phyloP scores from a whole-genome alignment of 2,797 vertebrate genomes.

The Cottoperca gobio region DNA sequence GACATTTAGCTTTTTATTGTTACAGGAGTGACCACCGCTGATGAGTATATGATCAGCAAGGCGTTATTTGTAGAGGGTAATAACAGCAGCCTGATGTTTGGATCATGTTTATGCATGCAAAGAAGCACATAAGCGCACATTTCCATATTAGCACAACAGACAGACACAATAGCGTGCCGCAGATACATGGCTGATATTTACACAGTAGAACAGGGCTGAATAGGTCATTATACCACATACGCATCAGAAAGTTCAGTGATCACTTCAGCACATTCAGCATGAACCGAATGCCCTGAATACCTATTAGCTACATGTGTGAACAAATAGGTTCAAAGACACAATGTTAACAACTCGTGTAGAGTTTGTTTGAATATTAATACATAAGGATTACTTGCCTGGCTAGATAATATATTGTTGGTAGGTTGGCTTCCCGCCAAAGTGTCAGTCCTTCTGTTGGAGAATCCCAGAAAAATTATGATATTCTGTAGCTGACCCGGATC shows the following conservation, averaged over 20 bases:
- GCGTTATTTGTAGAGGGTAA: conserved; percentile 63
- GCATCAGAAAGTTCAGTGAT: conserved; percentile 79
- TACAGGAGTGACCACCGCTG: conserved; percentile 30
- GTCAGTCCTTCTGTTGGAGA: neutral
- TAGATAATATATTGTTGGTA: neutral
- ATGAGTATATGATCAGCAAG: conserved; percentile 48
- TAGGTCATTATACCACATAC: conserved; percentile 76
- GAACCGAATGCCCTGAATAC: conserved; percentile 55
- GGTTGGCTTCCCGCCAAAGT: neutral
- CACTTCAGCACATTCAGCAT: conserved; percentile 62
- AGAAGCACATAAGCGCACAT: conserved; percentile 69
- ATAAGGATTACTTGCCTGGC: neutral
- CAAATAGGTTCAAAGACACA: conserved; percentile 68
- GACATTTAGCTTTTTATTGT: conserved; percentile 64
- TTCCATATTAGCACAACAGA: conserved; percentile 73
- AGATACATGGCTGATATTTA: conserved; percentile 83
- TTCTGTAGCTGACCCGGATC: neutral
- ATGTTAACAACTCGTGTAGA: conserved; percentile 56
- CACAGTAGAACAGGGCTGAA: conserved; percentile 68
- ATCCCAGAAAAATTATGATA: neutral
- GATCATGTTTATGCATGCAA: conserved; percentile 74
- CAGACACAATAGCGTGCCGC: conserved; percentile 62
- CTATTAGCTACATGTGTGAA: conserved; percentile 53
- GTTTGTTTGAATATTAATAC: conserved; percentile 47
- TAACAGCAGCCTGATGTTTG: conserved; percentile 45